These are phyloP conservation scores for Tragelaphus strepsiceros DNA, from an alignment of 2,113 vertebrate species.

Conservation along the genomic window DNA sequence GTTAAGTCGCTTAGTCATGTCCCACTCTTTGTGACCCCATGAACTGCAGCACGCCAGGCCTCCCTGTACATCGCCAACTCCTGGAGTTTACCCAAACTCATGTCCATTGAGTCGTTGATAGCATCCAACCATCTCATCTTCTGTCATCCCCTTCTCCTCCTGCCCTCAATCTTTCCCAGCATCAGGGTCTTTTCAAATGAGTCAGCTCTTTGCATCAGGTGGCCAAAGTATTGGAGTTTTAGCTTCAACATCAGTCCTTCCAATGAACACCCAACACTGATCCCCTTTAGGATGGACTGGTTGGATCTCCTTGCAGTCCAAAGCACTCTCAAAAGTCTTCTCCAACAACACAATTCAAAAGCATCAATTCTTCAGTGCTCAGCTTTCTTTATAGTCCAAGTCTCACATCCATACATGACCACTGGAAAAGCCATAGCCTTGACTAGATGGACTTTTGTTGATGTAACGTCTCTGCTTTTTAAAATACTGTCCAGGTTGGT, in stretches of 20 bases:
- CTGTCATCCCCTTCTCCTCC: not conserved
- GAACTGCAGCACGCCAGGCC: not conserved
- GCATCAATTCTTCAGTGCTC: not conserved
- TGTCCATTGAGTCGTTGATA: not conserved
- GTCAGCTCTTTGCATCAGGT: not conserved
- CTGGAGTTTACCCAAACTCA: not conserved
- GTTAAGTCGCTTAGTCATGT: not conserved
- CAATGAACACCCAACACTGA: not conserved
- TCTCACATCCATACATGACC: not conserved
- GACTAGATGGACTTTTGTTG: not conserved
- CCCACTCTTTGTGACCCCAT: not conserved
- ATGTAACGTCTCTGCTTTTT: not conserved
- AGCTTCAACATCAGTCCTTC: not conserved
- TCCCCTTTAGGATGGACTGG: not conserved
- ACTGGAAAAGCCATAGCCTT: not conserved
- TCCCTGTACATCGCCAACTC: not conserved
- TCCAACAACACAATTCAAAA: not conserved
- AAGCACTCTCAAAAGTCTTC: not conserved
- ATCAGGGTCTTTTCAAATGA: not conserved
- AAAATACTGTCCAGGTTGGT: not conserved
- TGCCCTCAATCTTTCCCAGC: not conserved
- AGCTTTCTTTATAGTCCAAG: not conserved
- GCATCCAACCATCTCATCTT: not conserved
- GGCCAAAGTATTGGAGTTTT: not conserved
- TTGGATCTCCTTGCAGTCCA: not conserved